Evolutionary conservation across 2,113 vertebrate species (phyloP).

Genomic region (Rhombomys opimus): DNA sequence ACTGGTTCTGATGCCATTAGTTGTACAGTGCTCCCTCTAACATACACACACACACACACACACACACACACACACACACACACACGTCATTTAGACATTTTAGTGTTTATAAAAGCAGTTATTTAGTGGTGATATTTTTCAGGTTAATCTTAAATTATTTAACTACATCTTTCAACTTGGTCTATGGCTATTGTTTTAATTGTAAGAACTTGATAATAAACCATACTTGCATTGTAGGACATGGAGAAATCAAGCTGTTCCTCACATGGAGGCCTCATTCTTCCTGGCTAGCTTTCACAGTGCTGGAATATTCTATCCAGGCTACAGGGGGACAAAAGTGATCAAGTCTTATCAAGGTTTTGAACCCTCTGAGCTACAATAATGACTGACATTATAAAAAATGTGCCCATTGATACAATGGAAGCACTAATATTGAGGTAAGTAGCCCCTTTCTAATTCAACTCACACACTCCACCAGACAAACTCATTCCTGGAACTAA

Average conservation of each 20-base stretch:
- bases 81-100: background rate
- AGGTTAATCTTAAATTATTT: background rate
- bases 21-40: background rate
- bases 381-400: background rate
- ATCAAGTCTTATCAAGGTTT: background rate
- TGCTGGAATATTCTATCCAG: background rate
- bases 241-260: background rate
- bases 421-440: background rate
- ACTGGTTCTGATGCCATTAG: background rate
- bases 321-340: background rate
- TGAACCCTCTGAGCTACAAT: background rate
- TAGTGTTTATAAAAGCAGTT: background rate
- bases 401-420: background rate
- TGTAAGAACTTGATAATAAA: background rate
- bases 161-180: background rate
- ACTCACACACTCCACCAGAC: background rate
- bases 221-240: background rate
- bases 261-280: background rate
- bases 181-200: background rate
- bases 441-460: background rate
- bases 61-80: no score
- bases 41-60: no score
- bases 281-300: background rate
- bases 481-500: background rate
- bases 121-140: background rate